Percentiles rank a stretch among this genome's conserved stretches.
Conservation (phyloP, 2,888 invertebrate species). For the Andrena bucephala region DNA sequence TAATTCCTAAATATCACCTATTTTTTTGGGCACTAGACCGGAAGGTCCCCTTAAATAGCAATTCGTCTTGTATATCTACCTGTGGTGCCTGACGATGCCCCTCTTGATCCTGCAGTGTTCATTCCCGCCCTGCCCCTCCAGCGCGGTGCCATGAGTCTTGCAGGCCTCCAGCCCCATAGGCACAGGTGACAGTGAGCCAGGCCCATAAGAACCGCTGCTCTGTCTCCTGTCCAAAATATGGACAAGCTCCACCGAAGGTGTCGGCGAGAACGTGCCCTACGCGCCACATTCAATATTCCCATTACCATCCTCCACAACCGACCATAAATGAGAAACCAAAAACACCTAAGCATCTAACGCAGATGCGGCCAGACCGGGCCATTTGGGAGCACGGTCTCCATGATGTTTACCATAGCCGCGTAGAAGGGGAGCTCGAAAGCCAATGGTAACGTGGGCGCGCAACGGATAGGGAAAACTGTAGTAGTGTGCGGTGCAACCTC, state of each 20-base stretch:
- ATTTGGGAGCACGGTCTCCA: no score
- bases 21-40: no score
- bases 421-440: no score
- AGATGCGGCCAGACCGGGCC: no score
- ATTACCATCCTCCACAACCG: not conserved
- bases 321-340: not conserved
- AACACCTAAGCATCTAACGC: not conserved
- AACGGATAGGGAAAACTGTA: no score
- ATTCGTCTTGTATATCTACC: slow-evolving; percentile 72
- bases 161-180: slow-evolving; percentile 82
- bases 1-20: no score
- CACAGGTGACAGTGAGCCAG: slow-evolving; percentile 82
- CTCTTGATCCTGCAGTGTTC: slow-evolving; percentile 83
- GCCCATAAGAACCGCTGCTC: slow-evolving; percentile 82
- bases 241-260: slow-evolving; percentile 83
- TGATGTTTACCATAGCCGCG: no score
- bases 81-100: slow-evolving; percentile 84
- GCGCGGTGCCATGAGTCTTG: slow-evolving; percentile 83
- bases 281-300: slow-evolving; percentile 8
- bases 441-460: no score
- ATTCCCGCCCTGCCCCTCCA: slow-evolving; percentile 79
- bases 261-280: slow-evolving; percentile 83
- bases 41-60: no score
- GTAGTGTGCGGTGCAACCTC: no score
- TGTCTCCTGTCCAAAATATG: slow-evolving; percentile 83